These are phyloP conservation scores for Pterois miles DNA, from an alignment of 2,797 vertebrate species.

Conservation along the genomic window DNA sequence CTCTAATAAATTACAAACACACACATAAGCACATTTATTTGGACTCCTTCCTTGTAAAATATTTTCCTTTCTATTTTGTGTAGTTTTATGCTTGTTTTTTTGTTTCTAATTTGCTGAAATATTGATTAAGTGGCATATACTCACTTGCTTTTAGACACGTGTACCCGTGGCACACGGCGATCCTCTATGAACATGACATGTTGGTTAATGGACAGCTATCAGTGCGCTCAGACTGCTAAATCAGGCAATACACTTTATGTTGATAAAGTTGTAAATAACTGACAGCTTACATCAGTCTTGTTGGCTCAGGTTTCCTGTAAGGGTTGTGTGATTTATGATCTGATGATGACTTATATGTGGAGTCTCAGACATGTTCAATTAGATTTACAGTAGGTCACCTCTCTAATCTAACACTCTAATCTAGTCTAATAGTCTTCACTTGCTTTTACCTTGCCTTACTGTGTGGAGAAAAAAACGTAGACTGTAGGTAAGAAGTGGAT, in stretches of 20 bases:
- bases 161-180: neutral
- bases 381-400: neutral
- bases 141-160: neutral
- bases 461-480: neutral
- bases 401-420: conserved; percentile 1
- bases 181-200: neutral
- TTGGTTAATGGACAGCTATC: neutral
- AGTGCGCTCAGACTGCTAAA: neutral
- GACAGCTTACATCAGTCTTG: conserved; percentile 3
- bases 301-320: neutral
- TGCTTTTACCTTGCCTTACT: neutral
- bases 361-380: neutral
- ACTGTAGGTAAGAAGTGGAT: too few relatives aligned
- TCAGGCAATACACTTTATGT: neutral
- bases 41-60: conserved; percentile 1
- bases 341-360: neutral
- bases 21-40: neutral
- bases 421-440: neutral
- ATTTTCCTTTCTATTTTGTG: neutral
- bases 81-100: neutral
- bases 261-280: conserved; percentile 5
- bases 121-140: neutral
- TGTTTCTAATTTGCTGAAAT: neutral
- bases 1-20: conserved; percentile 67
- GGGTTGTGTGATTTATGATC: neutral